Conservation (phyloP, 2,888 invertebrate genomes). For the Tiliacea citrago region DNA sequence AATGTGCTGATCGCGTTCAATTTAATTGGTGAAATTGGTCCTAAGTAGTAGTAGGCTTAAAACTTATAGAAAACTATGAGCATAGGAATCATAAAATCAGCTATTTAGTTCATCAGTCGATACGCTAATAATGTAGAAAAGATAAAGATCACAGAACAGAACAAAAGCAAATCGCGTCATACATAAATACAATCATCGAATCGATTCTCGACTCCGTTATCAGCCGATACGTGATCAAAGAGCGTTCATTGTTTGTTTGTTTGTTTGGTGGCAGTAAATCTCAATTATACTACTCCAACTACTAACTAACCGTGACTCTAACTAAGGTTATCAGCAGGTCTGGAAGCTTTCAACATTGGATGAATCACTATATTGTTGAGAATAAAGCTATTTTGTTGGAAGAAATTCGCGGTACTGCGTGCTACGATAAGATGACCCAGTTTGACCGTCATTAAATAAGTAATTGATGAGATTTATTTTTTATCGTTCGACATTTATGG, state of each 20-base stretch:
- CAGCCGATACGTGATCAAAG: constrained; percentile 50
- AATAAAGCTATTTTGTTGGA: constrained; percentile 42
- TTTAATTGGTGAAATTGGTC: too few relatives aligned
- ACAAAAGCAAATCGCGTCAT: constrained; percentile 42
- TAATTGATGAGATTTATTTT: constrained; percentile 25
- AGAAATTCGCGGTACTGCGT: constrained; percentile 19
- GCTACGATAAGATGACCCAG: constrained; percentile 37
- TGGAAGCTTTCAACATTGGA: constrained; percentile 46
- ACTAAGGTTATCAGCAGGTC: constrained; percentile 51
- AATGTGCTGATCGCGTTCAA: too few relatives aligned
- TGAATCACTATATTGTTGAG: constrained; percentile 51
- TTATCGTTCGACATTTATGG: constrained; percentile 11
- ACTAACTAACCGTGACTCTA: constrained; percentile 49
- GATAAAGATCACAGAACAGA: constrained; percentile 30
- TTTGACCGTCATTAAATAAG: constrained; percentile 8
- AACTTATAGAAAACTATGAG: neutral
- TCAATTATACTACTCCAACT: constrained; percentile 33
- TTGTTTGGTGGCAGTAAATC: constrained; percentile 37
- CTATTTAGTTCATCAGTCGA: constrained; percentile 3
- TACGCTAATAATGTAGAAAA: constrained; percentile 1
- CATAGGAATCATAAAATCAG: neutral
- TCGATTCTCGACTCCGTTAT: constrained; percentile 29
- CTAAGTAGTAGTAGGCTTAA: neutral
- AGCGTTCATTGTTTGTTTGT: constrained; percentile 45
- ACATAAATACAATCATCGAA: constrained; percentile 17